These are phyloP conservation scores for Heliconius congener DNA, from an alignment of 1,140 invertebrate species.

Conservation along the genomic window DNA sequence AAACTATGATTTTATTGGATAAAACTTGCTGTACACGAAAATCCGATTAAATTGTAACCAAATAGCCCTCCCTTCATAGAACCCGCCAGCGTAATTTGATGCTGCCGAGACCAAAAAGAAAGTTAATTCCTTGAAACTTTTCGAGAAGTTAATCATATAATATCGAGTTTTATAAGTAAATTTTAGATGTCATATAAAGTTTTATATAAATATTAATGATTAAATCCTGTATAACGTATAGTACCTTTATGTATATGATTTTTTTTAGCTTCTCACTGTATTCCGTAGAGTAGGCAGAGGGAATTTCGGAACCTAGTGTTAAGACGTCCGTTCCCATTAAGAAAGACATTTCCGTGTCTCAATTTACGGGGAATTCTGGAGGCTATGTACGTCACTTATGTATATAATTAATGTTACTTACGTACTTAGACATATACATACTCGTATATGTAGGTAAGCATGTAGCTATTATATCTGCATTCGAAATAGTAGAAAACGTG, in stretches of 20 bases:
- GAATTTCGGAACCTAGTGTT: too few relatives aligned
- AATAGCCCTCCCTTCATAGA: conserved; percentile 17
- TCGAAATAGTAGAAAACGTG: neutral
- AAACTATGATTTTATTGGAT: conserved; percentile 17
- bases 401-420: too few relatives aligned
- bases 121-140: conserved; percentile 20
- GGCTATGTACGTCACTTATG: too few relatives aligned
- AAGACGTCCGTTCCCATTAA: too few relatives aligned
- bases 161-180: neutral
- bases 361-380: too few relatives aligned
- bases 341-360: too few relatives aligned
- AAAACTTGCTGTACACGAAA: conserved; percentile 8
- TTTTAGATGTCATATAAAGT: neutral
- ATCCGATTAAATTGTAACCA: conserved; percentile 19
- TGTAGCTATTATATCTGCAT: too few relatives aligned
- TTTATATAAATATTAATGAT: neutral
- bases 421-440: too few relatives aligned
- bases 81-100: conserved; percentile 19
- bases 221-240: neutral
- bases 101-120: conserved; percentile 18
- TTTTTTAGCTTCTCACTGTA: too few relatives aligned
- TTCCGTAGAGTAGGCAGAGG: too few relatives aligned
- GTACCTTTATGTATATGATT: neutral
- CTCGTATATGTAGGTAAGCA: too few relatives aligned
- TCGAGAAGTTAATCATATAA: neutral